A percentile compares a stretch with the other conserved stretches of the same genome.
Evolutionary conservation across 2,888 invertebrate species (phyloP).

Genomic region (Rosalia funebris): DNA sequence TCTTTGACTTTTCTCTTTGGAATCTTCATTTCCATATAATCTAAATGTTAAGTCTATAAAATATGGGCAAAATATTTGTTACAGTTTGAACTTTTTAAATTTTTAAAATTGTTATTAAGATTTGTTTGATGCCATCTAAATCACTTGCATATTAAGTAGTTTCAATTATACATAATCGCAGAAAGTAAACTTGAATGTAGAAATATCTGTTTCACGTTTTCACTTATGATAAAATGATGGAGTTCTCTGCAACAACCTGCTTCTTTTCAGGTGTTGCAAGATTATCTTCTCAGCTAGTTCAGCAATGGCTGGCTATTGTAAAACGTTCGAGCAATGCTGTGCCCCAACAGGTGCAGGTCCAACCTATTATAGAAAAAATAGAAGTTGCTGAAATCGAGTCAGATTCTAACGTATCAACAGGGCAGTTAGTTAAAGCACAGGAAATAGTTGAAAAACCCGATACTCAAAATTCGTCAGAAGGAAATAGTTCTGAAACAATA

Average conservation of each 20-base stretch:
- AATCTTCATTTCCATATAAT: too few relatives aligned
- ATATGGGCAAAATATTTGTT: too few relatives aligned
- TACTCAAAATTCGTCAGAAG: constrained; percentile 37
- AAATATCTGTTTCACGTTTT: too few relatives aligned
- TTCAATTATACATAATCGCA: too few relatives aligned
- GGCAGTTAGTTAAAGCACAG: constrained; percentile 43
- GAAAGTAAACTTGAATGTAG: too few relatives aligned
- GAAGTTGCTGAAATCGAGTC: constrained; percentile 30
- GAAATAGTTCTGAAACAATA: constrained; percentile 40
- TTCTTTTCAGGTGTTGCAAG: constrained; percentile 54
- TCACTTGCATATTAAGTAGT: too few relatives aligned
- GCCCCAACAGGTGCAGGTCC: constrained; percentile 21
- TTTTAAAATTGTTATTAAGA: too few relatives aligned
- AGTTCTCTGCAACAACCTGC: constrained; percentile 3
- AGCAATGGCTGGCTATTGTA: constrained; percentile 90
- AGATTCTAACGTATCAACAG: constrained; percentile 15
- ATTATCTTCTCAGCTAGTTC: constrained; percentile 83
- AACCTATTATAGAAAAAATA: constrained; percentile 19
- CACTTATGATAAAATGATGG: too few relatives aligned
- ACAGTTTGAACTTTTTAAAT: too few relatives aligned
- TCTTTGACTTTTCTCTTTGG: too few relatives aligned
- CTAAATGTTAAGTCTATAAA: too few relatives aligned
- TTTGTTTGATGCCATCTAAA: too few relatives aligned
- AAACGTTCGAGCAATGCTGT: constrained; percentile 71
- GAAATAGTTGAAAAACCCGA: constrained; percentile 47